phyloP scores from a whole-genome alignment of 2,888 invertebrate species.

The Molorchus minor region DNA sequence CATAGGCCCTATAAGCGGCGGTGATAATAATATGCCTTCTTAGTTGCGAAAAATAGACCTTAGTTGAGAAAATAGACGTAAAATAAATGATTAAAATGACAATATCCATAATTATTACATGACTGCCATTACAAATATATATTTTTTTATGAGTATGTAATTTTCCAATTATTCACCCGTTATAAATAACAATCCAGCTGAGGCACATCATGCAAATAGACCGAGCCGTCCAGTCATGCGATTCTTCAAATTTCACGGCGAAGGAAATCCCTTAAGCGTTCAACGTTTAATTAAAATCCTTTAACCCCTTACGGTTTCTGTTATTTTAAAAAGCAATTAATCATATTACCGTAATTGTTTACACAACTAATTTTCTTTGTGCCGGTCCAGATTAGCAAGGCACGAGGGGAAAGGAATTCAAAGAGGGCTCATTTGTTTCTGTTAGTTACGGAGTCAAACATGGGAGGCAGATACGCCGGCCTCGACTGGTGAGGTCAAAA shows the following conservation, averaged over 20 bases:
- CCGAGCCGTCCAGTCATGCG: conserved; percentile 9
- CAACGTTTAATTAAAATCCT: conserved; percentile 22
- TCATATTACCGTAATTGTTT: conserved; percentile 52
- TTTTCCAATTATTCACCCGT: background rate
- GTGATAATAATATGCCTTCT: too few relatives aligned
- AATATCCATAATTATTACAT: too few relatives aligned
- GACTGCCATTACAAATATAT: too few relatives aligned
- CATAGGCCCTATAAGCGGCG: too few relatives aligned
- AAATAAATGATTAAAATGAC: too few relatives aligned
- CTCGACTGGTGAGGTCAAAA: conserved; percentile 14
- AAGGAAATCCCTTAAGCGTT: conserved; percentile 16
- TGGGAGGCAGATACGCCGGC: conserved; percentile 37
- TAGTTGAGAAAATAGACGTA: too few relatives aligned
- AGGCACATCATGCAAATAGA: conserved; percentile 1
- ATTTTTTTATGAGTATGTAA: background rate
- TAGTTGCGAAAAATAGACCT: too few relatives aligned
- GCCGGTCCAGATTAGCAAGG: conserved; percentile 43
- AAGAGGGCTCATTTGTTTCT: conserved; percentile 50
- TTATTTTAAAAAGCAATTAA: conserved; percentile 46
- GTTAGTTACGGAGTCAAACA: conserved; percentile 49
- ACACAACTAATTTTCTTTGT: conserved; percentile 51
- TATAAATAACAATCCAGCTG: conserved; percentile 3
- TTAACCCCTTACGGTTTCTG: conserved; percentile 31
- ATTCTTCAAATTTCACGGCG: conserved; percentile 6
- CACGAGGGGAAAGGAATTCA: conserved; percentile 41